Percentiles rank a stretch among this genome's conserved stretches.
Conservation (phyloP, 2,797 vertebrate species). For the Tachyglossus aculeatus region DNA sequence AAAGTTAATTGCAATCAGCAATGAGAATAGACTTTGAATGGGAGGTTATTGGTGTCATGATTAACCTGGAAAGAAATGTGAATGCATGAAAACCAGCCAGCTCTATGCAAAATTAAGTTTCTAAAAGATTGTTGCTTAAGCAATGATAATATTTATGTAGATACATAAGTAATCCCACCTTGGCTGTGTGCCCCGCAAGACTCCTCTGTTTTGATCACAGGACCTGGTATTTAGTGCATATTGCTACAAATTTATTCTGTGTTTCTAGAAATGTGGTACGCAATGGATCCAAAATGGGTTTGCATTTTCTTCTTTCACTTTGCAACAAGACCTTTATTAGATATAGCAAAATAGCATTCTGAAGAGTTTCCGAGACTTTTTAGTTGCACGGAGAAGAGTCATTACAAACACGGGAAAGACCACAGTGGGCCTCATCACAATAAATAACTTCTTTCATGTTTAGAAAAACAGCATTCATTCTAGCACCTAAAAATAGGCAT, state of each 20-base stretch:
- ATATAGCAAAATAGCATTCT: conserved; percentile 15
- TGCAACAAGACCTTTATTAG: conserved; percentile 38
- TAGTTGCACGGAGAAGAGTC: conserved; percentile 59
- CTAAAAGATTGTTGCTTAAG: not conserved
- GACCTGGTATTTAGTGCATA: too few species aligned
- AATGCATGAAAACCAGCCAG: too few species aligned
- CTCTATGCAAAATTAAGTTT: too few species aligned
- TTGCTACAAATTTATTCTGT: conserved; percentile 16
- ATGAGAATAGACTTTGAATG: not conserved
- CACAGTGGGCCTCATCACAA: conserved; percentile 59
- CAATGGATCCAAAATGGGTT: not conserved
- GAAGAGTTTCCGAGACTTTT: conserved; percentile 53
- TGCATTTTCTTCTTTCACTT: conserved; percentile 31
- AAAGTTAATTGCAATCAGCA: not conserved
- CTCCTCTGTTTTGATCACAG: too few species aligned
- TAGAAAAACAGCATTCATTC: conserved; percentile 42
- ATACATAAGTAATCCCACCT: not conserved
- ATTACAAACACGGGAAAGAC: conserved; percentile 59
- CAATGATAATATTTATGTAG: not conserved
- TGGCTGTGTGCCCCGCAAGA: too few species aligned
- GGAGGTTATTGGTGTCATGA: not conserved
- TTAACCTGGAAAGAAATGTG: not conserved
- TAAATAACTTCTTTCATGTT: conserved; percentile 48
- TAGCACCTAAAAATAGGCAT: conserved; percentile 35
- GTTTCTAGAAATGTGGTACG: conserved; percentile 9